phyloP scores from a whole-genome alignment of 2,113 vertebrate genomes.

The Hydrochoerus hydrochaeris region DNA sequence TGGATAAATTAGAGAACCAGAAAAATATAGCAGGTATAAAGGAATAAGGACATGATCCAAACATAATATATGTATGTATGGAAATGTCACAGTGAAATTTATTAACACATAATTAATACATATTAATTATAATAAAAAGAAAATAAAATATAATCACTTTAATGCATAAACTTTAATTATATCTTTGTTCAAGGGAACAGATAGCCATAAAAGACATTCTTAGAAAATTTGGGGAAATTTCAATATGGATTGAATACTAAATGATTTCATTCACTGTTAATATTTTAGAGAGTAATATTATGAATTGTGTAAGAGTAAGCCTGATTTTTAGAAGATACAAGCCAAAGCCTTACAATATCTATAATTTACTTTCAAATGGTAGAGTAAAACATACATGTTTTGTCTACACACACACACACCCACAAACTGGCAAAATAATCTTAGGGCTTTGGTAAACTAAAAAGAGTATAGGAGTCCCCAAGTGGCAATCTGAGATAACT shows the following conservation, averaged over 20 bases:
- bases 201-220: slow-evolving; percentile 26
- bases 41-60: neutral
- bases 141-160: neutral
- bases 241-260: neutral
- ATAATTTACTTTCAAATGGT: slow-evolving; percentile 20
- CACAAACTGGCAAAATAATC: neutral
- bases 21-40: neutral
- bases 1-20: neutral
- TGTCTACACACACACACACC: neutral
- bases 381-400: neutral
- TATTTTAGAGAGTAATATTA: slow-evolving; percentile 10
- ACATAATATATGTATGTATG: neutral
- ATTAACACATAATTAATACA: neutral
- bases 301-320: neutral
- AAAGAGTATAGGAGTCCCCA: neutral
- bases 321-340: neutral
- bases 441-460: neutral
- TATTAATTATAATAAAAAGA: neutral
- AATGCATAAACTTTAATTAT: neutral
- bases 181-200: neutral
- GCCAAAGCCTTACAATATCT: neutral
- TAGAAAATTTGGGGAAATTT: neutral
- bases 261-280: neutral
- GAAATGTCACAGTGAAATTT: neutral
- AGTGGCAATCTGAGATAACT: neutral